Evolutionary conservation across 2,888 invertebrate genomes (phyloP).

Genomic region (Listrodromus nycthemerus): DNA sequence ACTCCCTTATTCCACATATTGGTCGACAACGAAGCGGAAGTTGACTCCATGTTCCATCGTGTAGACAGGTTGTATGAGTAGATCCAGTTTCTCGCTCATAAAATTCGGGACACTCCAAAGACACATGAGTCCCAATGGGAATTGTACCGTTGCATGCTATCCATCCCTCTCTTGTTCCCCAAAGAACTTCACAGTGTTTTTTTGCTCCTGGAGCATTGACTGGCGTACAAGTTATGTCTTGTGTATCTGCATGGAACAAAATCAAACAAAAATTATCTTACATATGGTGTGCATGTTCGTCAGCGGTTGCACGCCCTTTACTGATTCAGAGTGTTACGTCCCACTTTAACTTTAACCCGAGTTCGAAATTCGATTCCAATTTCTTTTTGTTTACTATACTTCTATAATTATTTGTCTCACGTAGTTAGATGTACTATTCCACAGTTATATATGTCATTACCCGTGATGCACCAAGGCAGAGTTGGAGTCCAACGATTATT

Average conservation of each 20-base stretch:
- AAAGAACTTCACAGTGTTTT: slow-evolving; percentile 77
- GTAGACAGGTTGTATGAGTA: slow-evolving; percentile 79
- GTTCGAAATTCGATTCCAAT: neutral
- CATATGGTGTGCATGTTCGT: too few species aligned
- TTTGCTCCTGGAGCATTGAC: slow-evolving; percentile 69
- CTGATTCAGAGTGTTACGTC: too few species aligned
- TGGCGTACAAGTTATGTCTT: slow-evolving; percentile 72
- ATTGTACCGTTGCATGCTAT: slow-evolving; percentile 79
- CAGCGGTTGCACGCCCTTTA: too few species aligned
- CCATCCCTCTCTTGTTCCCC: slow-evolving; percentile 77
- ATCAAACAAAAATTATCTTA: neutral
- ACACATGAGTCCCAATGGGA: slow-evolving; percentile 79
- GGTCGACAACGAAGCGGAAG: slow-evolving; percentile 81
- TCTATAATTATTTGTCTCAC: neutral
- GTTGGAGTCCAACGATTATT: slow-evolving; percentile 73
- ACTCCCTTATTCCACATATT: slow-evolving; percentile 75
- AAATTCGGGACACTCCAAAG: slow-evolving; percentile 81
- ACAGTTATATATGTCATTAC: slow-evolving; percentile 47
- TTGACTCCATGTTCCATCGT: slow-evolving; percentile 84
- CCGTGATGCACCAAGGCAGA: slow-evolving; percentile 71
- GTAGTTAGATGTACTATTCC: neutral
- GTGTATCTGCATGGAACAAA: slow-evolving; percentile 21
- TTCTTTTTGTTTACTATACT: neutral
- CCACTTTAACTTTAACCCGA: too few species aligned
- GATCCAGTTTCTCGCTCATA: slow-evolving; percentile 78